Conservation (phyloP, 1,140 invertebrate species). For the Helicoverpa armigera region DNA sequence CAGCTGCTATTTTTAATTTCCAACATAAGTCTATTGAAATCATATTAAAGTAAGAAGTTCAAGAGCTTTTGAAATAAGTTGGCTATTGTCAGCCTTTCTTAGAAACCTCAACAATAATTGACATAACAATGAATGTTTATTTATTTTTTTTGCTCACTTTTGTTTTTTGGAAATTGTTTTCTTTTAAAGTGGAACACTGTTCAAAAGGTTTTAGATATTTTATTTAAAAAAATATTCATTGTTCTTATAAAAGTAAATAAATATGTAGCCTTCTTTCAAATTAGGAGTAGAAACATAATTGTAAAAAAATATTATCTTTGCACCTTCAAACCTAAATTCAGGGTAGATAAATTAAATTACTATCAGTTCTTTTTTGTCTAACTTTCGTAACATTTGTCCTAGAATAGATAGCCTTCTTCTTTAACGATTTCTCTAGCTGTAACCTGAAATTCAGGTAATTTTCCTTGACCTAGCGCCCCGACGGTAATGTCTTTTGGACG, state of each 20-base stretch:
- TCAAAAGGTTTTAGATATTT: too few species aligned
- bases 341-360: too few species aligned
- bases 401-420: neutral
- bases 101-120: neutral
- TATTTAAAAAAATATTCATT: too few species aligned
- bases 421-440: neutral
- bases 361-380: neutral
- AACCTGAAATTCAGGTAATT: neutral
- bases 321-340: too few species aligned
- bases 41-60: neutral
- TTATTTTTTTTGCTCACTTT: neutral
- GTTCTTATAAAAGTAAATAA: too few species aligned
- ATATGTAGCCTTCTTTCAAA: too few species aligned
- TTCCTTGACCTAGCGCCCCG: neutral
- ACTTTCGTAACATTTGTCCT: neutral
- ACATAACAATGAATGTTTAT: neutral
- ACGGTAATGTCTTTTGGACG: neutral
- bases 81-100: neutral
- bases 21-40: conserved; percentile 17
- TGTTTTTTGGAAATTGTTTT: too few species aligned
- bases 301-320: too few species aligned
- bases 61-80: neutral
- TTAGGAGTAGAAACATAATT: too few species aligned
- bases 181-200: too few species aligned
- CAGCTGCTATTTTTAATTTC: neutral